Evolutionary conservation across 2,797 vertebrate species (phyloP).

Genomic region (Fratercula arctica): DNA sequence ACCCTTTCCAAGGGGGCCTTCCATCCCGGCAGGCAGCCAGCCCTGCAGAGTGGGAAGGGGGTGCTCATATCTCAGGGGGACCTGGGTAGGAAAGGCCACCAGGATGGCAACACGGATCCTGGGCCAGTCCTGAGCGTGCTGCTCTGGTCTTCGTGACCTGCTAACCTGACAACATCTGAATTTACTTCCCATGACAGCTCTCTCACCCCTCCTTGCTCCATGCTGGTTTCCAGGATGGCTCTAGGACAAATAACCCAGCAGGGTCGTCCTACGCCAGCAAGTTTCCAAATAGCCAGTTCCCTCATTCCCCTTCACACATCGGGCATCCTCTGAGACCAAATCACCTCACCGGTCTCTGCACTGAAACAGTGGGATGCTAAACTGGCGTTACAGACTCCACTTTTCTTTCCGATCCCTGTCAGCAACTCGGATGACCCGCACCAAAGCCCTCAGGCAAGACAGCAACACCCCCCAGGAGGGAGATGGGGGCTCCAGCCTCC

Average conservation of each 20-base stretch:
- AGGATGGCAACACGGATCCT: not conserved
- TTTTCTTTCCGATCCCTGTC: not conserved
- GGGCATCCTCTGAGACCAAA: not conserved
- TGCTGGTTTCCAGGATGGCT: not conserved
- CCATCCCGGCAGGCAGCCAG: not conserved
- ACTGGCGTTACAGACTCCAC: not conserved
- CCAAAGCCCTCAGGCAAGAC: not conserved
- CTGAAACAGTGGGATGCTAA: not conserved
- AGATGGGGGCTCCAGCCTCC: not conserved
- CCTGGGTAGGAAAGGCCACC: not conserved
- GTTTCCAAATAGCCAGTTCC: not conserved
- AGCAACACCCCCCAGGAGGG: not conserved
- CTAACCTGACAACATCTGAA: not conserved
- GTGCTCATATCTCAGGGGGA: not conserved
- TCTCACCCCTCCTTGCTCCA: not conserved
- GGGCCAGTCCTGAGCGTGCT: not conserved
- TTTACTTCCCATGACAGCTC: not conserved
- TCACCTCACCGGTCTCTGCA: not conserved
- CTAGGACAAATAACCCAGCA: not conserved
- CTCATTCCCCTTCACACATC: not conserved
- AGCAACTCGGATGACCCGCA: too few species aligned
- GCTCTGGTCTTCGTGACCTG: not conserved
- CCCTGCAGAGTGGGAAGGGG: rapidly evolving
- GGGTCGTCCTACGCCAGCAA: not conserved
- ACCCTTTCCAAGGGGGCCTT: not conserved